phyloP scores from a whole-genome alignment of 2,888 invertebrate species.

The Sminthurides aquaticus region DNA sequence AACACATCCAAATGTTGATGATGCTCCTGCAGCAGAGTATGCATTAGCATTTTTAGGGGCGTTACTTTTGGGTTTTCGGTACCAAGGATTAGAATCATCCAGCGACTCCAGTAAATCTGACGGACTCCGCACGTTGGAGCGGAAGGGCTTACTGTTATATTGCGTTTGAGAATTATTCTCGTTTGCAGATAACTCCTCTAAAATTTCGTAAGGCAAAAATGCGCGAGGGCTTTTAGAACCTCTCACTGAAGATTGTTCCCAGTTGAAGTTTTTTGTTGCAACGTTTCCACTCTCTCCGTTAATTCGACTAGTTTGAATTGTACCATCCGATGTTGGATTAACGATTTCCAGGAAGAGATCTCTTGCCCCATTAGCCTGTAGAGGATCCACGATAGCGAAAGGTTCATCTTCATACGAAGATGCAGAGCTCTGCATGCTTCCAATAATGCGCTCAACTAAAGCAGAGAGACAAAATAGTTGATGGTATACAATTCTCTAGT shows the following conservation, averaged over 20 bases:
- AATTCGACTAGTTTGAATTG: background rate
- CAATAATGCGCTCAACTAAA: conserved; percentile 4
- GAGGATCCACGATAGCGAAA: background rate
- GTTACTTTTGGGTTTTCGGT: too few relatives aligned
- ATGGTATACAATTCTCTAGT: too few relatives aligned
- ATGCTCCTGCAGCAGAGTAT: background rate
- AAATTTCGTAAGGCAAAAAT: too few relatives aligned
- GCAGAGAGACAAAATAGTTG: background rate
- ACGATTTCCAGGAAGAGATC: background rate
- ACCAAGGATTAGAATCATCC: conserved; percentile 5
- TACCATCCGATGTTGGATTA: background rate
- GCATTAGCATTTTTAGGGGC: background rate
- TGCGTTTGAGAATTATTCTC: too few relatives aligned
- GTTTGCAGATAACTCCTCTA: too few relatives aligned
- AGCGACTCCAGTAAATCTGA: too few relatives aligned
- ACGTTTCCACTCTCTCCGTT: background rate
- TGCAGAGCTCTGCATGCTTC: background rate
- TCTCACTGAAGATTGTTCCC: too few relatives aligned
- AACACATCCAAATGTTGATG: too few relatives aligned
- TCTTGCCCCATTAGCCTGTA: background rate
- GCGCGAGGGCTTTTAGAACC: too few relatives aligned
- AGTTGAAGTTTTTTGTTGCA: too few relatives aligned
- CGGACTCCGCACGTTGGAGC: too few relatives aligned
- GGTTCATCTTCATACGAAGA: background rate
- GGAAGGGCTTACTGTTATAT: too few relatives aligned